A percentile compares a stretch with the other conserved stretches of the same genome.
phyloP scores from a whole-genome alignment of 2,888 invertebrate genomes.

The Perizoma flavofasciatum region DNA sequence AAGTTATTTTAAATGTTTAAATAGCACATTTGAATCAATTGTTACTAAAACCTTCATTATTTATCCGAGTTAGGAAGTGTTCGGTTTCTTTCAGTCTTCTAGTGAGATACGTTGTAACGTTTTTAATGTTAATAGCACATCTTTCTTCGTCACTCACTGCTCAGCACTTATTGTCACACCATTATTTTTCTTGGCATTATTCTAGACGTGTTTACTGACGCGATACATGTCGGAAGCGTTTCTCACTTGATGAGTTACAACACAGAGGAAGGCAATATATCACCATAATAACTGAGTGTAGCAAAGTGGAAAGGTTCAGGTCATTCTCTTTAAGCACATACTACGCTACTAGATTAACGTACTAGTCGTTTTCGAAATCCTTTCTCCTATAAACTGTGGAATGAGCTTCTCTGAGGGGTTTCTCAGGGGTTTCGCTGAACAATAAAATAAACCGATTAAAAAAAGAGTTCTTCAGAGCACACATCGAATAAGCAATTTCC shows the following conservation, averaged over 20 bases:
- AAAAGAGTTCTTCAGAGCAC: no score
- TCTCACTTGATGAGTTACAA: constrained; percentile 38
- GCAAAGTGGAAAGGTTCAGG: constrained; percentile 33
- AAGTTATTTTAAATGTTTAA: constrained; percentile 15
- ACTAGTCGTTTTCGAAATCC: no score
- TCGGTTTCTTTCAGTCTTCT: constrained; percentile 15
- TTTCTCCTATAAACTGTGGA: no score
- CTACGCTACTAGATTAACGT: constrained; percentile 20
- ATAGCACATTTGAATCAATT: constrained; percentile 22
- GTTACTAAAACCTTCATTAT: constrained; percentile 18
- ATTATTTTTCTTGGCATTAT: constrained; percentile 40
- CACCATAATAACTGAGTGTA: constrained; percentile 38
- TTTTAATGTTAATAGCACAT: constrained; percentile 42
- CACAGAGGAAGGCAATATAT: constrained; percentile 35
- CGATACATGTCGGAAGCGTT: constrained; percentile 34
- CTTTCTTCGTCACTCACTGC: constrained; percentile 41
- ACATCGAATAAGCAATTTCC: no score
- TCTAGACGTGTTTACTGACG: constrained; percentile 38
- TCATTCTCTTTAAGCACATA: constrained; percentile 33
- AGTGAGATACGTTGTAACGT: constrained; percentile 30
- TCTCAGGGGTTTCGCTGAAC: no score
- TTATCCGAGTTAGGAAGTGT: constrained; percentile 17
- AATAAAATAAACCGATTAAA: no score
- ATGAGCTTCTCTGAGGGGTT: no score
- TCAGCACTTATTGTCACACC: constrained; percentile 39